A percentile compares a stretch with the other conserved stretches of the same genome.
These are phyloP conservation scores for Carassius gibelio DNA, from an alignment of 2,113 vertebrate genomes.

Conservation along the genomic window DNA sequence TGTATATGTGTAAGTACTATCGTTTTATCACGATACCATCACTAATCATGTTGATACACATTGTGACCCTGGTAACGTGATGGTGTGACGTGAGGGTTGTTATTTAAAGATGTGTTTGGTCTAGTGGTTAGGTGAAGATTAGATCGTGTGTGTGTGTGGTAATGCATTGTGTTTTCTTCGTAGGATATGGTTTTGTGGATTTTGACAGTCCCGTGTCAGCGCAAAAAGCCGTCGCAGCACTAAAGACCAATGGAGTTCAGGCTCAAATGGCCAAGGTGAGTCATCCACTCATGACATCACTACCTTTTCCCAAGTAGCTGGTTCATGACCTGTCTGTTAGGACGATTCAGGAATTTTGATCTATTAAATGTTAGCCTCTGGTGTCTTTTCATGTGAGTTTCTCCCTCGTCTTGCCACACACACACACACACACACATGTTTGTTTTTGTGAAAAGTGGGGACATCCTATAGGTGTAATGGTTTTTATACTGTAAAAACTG, in stretches of 20 bases:
- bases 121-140: not conserved
- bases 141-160: not conserved
- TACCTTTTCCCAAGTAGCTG: not conserved
- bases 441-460: too few relatives aligned
- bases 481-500: too few relatives aligned
- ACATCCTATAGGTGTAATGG: too few relatives aligned
- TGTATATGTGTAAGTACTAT: not conserved
- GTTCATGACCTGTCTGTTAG: not conserved
- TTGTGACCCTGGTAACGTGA: not conserved
- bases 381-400: not conserved
- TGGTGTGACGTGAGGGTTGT: not conserved
- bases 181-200: constrained; percentile 99
- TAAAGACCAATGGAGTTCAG: constrained; percentile 96
- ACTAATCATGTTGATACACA: not conserved
- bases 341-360: not conserved
- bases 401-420: not conserved
- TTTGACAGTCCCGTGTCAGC: constrained; percentile 97
- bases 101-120: not conserved
- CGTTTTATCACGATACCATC: not conserved
- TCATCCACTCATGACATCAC: constrained; percentile 25
- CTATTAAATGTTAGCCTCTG: not conserved
- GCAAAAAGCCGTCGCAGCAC: constrained; percentile 94
- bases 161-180: constrained; percentile 50
- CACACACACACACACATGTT: too few relatives aligned
- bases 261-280: constrained; percentile 99